These are phyloP conservation scores for Ectemnius lituratus DNA, from an alignment of 2,888 invertebrate species.

Conservation along the genomic window DNA sequence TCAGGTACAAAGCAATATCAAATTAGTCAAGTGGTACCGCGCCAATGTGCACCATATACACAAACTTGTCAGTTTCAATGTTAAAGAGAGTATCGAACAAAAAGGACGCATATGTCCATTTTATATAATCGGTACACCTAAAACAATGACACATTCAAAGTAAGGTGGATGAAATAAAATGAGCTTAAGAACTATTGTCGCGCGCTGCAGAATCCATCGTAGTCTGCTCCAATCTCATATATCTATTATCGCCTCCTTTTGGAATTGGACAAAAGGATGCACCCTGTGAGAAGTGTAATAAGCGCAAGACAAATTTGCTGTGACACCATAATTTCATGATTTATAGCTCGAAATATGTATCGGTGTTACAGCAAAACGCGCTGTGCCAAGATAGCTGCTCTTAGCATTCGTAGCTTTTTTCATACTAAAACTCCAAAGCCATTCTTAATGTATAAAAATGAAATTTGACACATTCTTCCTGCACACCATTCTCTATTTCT, in stretches of 20 bases:
- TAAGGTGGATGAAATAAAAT: constrained; percentile 41
- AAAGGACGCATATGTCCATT: constrained; percentile 46
- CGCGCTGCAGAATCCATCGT: constrained; percentile 69
- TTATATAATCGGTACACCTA: constrained; percentile 50
- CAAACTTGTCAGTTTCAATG: constrained; percentile 44
- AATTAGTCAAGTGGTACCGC: constrained; percentile 72
- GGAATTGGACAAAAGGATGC: constrained; percentile 12
- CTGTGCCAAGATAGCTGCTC: constrained; percentile 38
- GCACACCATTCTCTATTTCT: too few species aligned
- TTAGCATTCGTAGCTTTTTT: constrained; percentile 41
- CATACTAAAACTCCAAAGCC: constrained; percentile 43
- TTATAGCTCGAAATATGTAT: neutral
- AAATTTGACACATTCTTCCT: too few species aligned
- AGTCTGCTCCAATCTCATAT: constrained; percentile 14
- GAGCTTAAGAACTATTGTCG: constrained; percentile 61
- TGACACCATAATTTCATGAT: constrained; percentile 39
- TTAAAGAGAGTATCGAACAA: constrained; percentile 37
- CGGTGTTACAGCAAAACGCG: constrained; percentile 58
- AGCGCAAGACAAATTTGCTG: constrained; percentile 43
- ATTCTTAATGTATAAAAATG: constrained; percentile 39
- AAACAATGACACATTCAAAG: constrained; percentile 49
- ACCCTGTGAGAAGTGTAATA: constrained; percentile 40
- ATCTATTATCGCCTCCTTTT: neutral
- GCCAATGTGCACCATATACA: constrained; percentile 63
- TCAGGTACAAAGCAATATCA: constrained; percentile 1